Base-by-base conservation (phyloP, 1,140 invertebrate genomes). In the Wiebesia pumilae region DNA sequence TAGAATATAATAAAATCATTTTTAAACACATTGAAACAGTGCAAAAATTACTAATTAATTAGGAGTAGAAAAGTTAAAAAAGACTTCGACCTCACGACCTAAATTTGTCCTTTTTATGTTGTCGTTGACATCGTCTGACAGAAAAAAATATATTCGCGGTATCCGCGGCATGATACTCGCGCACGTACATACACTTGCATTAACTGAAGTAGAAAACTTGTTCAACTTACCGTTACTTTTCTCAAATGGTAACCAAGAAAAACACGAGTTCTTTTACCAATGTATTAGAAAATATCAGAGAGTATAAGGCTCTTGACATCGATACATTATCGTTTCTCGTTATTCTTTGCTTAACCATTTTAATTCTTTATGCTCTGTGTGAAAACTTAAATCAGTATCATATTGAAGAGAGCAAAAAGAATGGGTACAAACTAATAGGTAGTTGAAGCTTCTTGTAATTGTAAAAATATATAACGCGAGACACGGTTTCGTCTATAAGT, bases 121-220 rank as follows among this genome's bases (percentile, higher is more conserved):
- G 80, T 47, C 40, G 27, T 30, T 58, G 38, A 47, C 3, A 12
- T 47, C 43, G 43, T 19, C 73, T 16, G 33, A 40, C 4, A 67
- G 65, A 82, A 82, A 69, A 71, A 71, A 81, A 24, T 54, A 54
- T 19, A 7, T 62, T 58, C 77, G 27, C 30, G 27, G 67, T 47
- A 71, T 73, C 67, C 30, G 67, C 12, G 58, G 21, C 16, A 7
- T 4, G 19, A 24, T 69, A 77, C 82, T 27, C 54, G 58, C 4
- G 30, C 73, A 43, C 73, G 62, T 82, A 69, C 47, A 69, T 62
- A 78, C 80, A 75, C 67, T 75, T 40, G 78, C 51, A 67, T 21
- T 27, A 12, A 81, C 75, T 62, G 40, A 80, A 80, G 83, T 33
- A 67, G 83, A 40, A 79, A 84, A 84, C 83, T 84, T 78, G 83